A percentile compares a stretch with the other conserved stretches of the same genome.
phyloP scores from a whole-genome alignment of 2,888 invertebrate genomes.

The Cheiracanthium punctorium region DNA sequence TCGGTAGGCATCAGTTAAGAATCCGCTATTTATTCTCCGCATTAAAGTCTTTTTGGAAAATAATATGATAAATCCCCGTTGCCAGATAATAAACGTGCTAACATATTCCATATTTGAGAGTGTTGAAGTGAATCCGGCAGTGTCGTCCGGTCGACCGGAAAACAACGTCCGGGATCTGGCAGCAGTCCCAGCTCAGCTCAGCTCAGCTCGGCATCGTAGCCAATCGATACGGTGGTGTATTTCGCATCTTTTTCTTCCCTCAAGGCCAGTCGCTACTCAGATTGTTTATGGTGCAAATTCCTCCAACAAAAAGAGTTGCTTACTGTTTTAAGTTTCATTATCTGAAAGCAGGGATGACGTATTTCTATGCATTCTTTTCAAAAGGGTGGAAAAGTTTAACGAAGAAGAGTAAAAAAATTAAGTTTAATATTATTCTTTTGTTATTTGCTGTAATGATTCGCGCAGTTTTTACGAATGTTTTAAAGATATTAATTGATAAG shows the following conservation, averaged over 20 bases:
- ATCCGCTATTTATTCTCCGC: no score
- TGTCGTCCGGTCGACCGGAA: not conserved
- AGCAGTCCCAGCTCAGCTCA: not conserved
- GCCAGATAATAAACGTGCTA: not conserved
- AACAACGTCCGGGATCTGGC: not conserved
- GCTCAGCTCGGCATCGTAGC: no score
- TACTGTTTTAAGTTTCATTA: not conserved
- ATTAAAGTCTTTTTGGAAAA: no score
- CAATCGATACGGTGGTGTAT: not conserved
- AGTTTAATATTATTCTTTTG: no score
- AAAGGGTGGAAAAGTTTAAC: no score
- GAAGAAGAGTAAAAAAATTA: no score
- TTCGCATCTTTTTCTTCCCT: not conserved
- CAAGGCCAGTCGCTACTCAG: not conserved
- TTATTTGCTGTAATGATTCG: no score
- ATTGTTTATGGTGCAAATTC: not conserved
- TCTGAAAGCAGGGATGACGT: not conserved
- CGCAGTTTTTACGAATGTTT: no score
- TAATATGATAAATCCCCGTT: no score
- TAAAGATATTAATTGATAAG: no score
- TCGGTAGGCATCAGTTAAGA: no score
- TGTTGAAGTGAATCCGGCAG: not conserved
- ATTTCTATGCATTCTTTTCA: no score
- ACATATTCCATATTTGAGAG: not conserved
- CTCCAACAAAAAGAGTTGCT: not conserved